Conservation (phyloP, 2,888 invertebrate species). For the Spilosoma lubricipeda region DNA sequence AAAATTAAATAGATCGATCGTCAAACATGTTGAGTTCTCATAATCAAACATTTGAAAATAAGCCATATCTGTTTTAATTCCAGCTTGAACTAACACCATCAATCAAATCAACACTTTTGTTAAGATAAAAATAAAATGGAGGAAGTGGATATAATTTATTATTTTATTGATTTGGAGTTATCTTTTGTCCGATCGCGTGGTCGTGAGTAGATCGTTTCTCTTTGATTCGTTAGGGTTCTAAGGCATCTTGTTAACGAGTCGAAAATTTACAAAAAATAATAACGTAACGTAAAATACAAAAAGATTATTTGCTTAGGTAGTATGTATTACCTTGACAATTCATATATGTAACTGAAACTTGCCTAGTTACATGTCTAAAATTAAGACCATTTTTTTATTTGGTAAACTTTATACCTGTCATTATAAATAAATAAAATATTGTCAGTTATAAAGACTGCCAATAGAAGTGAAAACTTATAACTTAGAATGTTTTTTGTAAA, state of each 20-base stretch:
- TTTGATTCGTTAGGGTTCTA: constrained; percentile 65
- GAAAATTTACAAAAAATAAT: constrained; percentile 54
- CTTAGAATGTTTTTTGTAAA: no score
- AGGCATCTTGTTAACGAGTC: constrained; percentile 61
- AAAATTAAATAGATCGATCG: constrained; percentile 34
- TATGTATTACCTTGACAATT: not conserved
- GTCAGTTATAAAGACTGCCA: no score
- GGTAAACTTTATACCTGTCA: no score
- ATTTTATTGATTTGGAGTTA: constrained; percentile 83
- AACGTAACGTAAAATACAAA: constrained; percentile 16
- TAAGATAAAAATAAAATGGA: constrained; percentile 75
- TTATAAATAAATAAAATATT: no score
- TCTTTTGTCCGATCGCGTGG: constrained; percentile 78
- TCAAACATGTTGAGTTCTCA: constrained; percentile 20
- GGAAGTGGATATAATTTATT: constrained; percentile 82
- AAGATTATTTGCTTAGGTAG: not conserved
- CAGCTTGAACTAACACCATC: constrained; percentile 67
- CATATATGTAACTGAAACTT: not conserved
- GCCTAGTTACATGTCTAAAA: no score
- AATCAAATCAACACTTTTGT: constrained; percentile 81
- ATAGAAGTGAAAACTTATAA: no score
- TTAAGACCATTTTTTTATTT: no score
- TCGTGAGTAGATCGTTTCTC: constrained; percentile 74
- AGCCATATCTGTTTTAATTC: constrained; percentile 51
- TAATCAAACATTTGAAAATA: constrained; percentile 45